Evolutionary conservation across 2,113 vertebrate species (phyloP), one percentile per base, ranked within the genome.

Genomic region (Elanoides forficatus): DNA sequence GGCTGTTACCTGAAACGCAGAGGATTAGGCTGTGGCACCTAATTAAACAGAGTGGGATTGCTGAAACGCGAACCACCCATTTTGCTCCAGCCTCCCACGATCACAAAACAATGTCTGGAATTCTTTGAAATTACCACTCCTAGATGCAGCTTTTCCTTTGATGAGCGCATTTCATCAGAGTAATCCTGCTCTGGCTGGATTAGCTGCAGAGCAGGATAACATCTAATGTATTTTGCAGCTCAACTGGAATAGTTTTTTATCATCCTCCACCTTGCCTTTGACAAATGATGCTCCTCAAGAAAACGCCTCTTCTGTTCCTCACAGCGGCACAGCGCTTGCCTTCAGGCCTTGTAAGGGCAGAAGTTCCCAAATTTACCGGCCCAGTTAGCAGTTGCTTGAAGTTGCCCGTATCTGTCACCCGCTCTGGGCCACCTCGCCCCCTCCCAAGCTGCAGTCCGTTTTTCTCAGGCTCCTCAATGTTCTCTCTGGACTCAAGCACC

Each of bases 121-220:
- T 96, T 95, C 95, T 96, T 96, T 96, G 88, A 96, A 96, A 96
- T 78, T 53, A 78, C 96, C 96, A 94, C 95, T 97, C 96, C 96
- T 95, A 93, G 80, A 32, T 92, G 80, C 75, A 95, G 80, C 0
- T 88, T 95, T 88, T 66, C 86, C 88, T 95, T 96, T 97, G 95
- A 95, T 95, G 96, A 70, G 76, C 66, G 63, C 86, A 40, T 90
- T 96, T 94, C 85, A 95, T 90, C 85, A 93, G 74, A 59, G 85
- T 72, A 81, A 95, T 92, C 92, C 70, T 93, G 90, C 82, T 78
- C 91, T n/a, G 63, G 80, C 89, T 88, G 93, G 86, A 82, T 91
- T 88, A 90, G 79, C 94, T 72, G 90, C 70, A 43, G 88, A 93
- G 74, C 66, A 40, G 85, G 88, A 43, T 93, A 94, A 90, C 52